These are phyloP conservation scores for Lagria hirta DNA, from an alignment of 2,888 invertebrate species.

Conservation along the genomic window DNA sequence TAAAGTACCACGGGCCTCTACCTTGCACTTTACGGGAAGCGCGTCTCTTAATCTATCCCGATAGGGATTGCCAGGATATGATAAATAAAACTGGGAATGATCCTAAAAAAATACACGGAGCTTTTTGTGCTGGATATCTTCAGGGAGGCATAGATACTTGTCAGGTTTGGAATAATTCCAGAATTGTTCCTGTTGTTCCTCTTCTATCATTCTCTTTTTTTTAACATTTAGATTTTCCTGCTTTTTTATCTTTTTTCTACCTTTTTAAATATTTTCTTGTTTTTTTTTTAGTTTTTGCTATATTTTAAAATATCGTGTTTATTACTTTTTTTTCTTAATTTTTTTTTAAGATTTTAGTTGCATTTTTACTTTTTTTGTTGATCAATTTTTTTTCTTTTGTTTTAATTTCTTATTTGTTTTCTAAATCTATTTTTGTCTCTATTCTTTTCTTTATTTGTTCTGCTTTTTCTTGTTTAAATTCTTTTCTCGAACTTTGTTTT, in stretches of 20 bases:
- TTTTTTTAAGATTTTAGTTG: not conserved
- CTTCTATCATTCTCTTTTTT: no score
- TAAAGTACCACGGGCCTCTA: conserved; percentile 41
- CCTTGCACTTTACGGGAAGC: conserved; percentile 51
- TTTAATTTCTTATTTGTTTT: no score
- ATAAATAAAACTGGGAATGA: conserved; percentile 43
- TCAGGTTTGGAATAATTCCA: conserved; percentile 54
- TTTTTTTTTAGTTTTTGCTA: no score
- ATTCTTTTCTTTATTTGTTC: not conserved
- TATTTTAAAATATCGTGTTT: not conserved
- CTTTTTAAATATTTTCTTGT: no score
- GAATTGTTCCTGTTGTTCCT: no score
- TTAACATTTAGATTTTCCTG: not conserved
- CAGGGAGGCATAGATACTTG: conserved; percentile 63
- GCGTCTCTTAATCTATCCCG: conserved; percentile 45
- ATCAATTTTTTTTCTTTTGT: not conserved
- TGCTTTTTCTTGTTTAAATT: not conserved
- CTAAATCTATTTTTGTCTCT: not conserved
- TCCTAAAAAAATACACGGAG: conserved; percentile 39
- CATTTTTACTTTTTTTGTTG: not conserved
- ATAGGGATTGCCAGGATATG: conserved; percentile 45
- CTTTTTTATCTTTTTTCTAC: not conserved
- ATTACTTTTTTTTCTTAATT: not conserved
- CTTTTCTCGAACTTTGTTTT: not conserved
- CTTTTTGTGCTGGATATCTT: conserved; percentile 61